Evolutionary conservation across 2,888 invertebrate species (phyloP), one percentile per base, ranked within the genome.

Genomic region (Abrostola triplasia): DNA sequence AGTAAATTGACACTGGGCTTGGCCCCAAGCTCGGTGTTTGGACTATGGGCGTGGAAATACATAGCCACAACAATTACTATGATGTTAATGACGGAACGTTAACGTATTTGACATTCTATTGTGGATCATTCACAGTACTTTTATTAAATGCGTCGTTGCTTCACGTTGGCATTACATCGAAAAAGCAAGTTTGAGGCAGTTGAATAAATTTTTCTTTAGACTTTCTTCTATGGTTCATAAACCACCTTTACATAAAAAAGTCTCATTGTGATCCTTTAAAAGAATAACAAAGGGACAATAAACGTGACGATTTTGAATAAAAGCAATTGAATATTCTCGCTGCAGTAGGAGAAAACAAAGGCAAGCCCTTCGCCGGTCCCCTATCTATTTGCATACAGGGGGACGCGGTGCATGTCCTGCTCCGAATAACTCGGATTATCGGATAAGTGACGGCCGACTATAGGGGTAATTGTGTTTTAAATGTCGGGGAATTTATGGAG

Each of bases 311-410:
- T 63, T 72, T 67, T 38, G 59, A 76, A 76, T 77, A 76, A 75
- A 77, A 72, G 59, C 64, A 68, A 74, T 76, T 65, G 59, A 62
- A 70, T 65, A 53, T 57, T 57, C 47, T 64, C 52, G 69, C 24
- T 78, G 64, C 56, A 58, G 64, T 66, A 73, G 61, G 64, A 57
- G 64, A 71, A 77, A 72, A 81, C 79, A 77, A 83, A 70, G 73
- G 60, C 49, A 50, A 62, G 75, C 72, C 73, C 68, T 69, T 62
- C 63, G 73, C 59, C 64, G 57, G 54, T 70, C 78, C 83, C 84
- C 86, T 81, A 75, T 79, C 81, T 87, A 86, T 87, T 87, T 87
- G 85, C 85, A 86, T 86, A 80, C 58, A 76, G 72, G 79, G 69
- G 70, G 56, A n/a, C 53, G 36, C 63, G 42, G 59, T 59, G 71